These are phyloP conservation scores for Harlomillsia oculata DNA, from an alignment of 1,140 invertebrate species.

Conservation along the genomic window DNA sequence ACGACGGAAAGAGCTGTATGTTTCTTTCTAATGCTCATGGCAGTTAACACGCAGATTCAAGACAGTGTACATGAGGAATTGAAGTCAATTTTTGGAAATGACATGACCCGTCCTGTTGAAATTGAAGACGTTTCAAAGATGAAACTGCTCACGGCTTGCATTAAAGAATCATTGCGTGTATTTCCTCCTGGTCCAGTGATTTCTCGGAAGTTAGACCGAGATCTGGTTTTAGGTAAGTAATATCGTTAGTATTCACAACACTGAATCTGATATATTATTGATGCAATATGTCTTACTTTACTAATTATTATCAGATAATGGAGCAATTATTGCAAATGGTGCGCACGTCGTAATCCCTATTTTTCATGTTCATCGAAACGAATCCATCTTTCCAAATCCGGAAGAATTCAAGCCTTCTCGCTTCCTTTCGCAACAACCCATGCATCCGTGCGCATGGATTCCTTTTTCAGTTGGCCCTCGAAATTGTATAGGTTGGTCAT, in stretches of 20 bases:
- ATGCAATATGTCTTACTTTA: background rate
- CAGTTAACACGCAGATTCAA: too few relatives aligned
- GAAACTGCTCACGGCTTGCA: conserved; percentile 53
- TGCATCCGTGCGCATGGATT: conserved; percentile 40
- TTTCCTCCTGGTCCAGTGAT: conserved; percentile 57
- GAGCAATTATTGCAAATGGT: conserved; percentile 4
- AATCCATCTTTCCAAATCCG: conserved; percentile 45
- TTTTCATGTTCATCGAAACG: conserved; percentile 44
- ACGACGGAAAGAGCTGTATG: too few relatives aligned
- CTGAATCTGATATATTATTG: background rate
- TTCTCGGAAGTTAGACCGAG: conserved; percentile 41
- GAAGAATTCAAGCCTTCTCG: conserved; percentile 47
- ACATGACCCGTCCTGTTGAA: conserved; percentile 37
- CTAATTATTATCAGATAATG: too few relatives aligned
- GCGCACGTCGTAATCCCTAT: conserved; percentile 4
- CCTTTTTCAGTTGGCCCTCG: conserved; percentile 46
- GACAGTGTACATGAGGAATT: conserved; percentile 39
- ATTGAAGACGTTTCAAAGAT: conserved; percentile 45
- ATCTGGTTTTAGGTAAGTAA: conserved; percentile 39
- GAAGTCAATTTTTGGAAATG: conserved; percentile 37
- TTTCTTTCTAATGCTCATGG: too few relatives aligned
- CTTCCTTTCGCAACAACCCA: conserved; percentile 43
- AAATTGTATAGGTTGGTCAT: conserved; percentile 42
- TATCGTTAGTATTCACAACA: background rate
- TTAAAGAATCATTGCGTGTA: conserved; percentile 53